A percentile compares a stretch with the other conserved stretches of the same genome.
Evolutionary conservation across 2,888 invertebrate genomes (phyloP).

Genomic region (Netelia fuscicornis): DNA sequence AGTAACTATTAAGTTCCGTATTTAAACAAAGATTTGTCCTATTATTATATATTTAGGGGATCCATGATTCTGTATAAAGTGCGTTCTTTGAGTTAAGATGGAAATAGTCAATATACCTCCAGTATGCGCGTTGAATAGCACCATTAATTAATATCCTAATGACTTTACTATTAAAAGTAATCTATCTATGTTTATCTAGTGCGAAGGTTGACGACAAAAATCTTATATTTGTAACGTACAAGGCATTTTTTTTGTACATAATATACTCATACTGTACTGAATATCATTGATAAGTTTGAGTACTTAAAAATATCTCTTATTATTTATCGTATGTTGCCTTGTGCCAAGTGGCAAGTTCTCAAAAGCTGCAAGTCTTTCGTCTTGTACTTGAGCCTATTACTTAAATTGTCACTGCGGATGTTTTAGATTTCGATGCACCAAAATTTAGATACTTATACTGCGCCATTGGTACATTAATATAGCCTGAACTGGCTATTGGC

Average conservation of each 20-base stretch:
- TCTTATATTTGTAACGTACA: conserved; percentile 77
- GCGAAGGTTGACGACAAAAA: conserved; percentile 71
- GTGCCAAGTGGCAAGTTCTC: too few relatives aligned
- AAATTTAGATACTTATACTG: too few relatives aligned
- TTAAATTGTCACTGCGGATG: too few relatives aligned
- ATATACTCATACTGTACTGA: conserved; percentile 81
- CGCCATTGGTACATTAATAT: too few relatives aligned
- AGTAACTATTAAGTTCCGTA: conserved; percentile 74
- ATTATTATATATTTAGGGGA: conserved; percentile 73
- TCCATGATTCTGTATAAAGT: conserved; percentile 77
- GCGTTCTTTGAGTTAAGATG: conserved; percentile 77
- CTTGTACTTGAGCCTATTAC: too few relatives aligned
- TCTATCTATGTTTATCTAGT: conserved; percentile 79
- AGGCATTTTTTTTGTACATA: conserved; percentile 80
- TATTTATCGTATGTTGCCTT: too few relatives aligned
- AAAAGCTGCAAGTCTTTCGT: too few relatives aligned
- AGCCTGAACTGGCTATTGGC: too few relatives aligned
- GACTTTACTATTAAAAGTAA: conserved; percentile 76
- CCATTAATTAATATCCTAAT: conserved; percentile 77
- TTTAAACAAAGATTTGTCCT: conserved; percentile 78
- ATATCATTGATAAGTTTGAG: conserved; percentile 52
- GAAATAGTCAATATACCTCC: conserved; percentile 83
- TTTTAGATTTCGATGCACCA: too few relatives aligned
- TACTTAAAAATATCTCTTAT: not conserved
- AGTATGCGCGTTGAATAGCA: conserved; percentile 76